Evolutionary conservation across 2,888 invertebrate species (phyloP).

Genomic region (Cataglyphis albicans): DNA sequence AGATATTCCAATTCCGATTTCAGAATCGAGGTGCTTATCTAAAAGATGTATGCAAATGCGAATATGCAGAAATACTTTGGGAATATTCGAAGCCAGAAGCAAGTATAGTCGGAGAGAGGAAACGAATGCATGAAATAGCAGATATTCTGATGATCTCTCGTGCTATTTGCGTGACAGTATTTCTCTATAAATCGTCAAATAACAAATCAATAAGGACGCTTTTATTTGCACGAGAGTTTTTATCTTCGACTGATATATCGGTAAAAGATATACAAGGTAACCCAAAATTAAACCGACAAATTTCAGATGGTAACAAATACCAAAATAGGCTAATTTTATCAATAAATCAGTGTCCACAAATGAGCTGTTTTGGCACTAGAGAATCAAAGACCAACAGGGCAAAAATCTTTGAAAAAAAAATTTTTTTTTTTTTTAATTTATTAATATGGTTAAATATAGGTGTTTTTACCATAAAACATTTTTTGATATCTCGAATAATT

Average conservation of each 20-base stretch:
- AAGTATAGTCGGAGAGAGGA: conserved; percentile 1
- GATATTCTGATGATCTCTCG: conserved; percentile 34
- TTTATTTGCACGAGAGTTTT: conserved; percentile 25
- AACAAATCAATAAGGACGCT: conserved; percentile 48
- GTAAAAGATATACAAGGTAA: background rate
- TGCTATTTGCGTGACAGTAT: conserved; percentile 19
- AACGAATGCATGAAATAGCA: conserved; percentile 5
- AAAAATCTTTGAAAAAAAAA: too few species aligned
- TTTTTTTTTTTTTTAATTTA: too few species aligned
- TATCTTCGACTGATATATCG: background rate
- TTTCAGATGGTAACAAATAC: too few species aligned
- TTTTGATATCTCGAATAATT: too few species aligned
- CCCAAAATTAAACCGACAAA: too few species aligned
- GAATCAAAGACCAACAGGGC: too few species aligned
- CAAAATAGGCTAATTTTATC: too few species aligned
- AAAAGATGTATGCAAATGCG: conserved; percentile 42
- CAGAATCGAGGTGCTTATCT: conserved; percentile 29
- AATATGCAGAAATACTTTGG: conserved; percentile 23
- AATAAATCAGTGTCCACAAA: too few species aligned
- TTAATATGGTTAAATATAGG: too few species aligned
- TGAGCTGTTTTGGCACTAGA: too few species aligned
- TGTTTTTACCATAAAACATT: too few species aligned
- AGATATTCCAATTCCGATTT: conserved; percentile 11
- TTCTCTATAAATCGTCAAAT: conserved; percentile 34
- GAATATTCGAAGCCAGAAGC: background rate